Conservation (phyloP, 2,113 vertebrate species). For the Tenebrosternarchus preto region DNA sequence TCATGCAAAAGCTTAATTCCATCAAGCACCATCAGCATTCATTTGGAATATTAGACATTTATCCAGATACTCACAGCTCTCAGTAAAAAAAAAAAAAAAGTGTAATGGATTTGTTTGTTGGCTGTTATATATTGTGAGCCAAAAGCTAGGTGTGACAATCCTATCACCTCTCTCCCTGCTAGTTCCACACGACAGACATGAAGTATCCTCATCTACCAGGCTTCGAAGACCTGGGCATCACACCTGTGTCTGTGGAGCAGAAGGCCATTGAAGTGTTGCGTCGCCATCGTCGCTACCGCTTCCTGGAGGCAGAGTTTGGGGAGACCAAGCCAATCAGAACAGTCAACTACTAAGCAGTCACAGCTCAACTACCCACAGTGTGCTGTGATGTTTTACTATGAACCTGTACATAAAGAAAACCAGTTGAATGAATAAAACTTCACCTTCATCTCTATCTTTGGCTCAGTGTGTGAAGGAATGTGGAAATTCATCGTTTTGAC, state of each 20-base stretch:
- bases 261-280: constrained; percentile 91
- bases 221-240: constrained; percentile 87
- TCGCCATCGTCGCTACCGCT: constrained; percentile 85
- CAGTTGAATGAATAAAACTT: constrained; percentile 36
- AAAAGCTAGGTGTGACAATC: too few relatives aligned
- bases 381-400: constrained; percentile 54
- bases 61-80: too few relatives aligned
- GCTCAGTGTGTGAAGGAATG: not conserved
- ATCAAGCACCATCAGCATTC: too few relatives aligned
- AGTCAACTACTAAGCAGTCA: constrained; percentile 67
- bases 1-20: too few relatives aligned
- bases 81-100: too few relatives aligned
- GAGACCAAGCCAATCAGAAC: constrained; percentile 84
- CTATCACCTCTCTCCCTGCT: constrained; percentile 3
- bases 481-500: not conserved
- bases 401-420: constrained; percentile 73
- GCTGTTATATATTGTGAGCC: too few relatives aligned
- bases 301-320: constrained; percentile 80
- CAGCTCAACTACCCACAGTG: constrained; percentile 27
- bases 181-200: constrained; percentile 90
- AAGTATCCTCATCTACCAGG: constrained; percentile 85
- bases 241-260: constrained; percentile 80
- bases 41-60: too few relatives aligned
- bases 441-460: not conserved
- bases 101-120: too few relatives aligned